Conservation (phyloP, 2,797 vertebrate genomes). For the Prionace glauca region DNA sequence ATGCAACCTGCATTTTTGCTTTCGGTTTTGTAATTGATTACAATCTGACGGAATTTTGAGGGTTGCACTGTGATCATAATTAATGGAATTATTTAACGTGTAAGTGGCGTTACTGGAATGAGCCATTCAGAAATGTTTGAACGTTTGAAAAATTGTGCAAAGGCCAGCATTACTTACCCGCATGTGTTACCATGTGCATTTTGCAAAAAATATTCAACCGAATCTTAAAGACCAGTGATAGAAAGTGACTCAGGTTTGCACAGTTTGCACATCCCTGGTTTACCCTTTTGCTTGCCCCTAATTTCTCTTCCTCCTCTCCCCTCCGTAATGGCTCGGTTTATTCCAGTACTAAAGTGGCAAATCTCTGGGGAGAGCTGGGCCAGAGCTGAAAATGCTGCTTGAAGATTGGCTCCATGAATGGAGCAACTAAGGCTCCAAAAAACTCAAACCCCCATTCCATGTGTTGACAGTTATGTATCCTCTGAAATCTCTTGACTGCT, state of each 20-base stretch:
- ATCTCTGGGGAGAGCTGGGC: not conserved
- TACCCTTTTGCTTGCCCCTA: not conserved
- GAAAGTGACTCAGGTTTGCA: not conserved
- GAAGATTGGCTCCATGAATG: not conserved
- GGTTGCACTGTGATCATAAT: no score
- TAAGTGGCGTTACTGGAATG: not conserved
- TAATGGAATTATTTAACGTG: not conserved
- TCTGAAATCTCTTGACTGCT: not conserved
- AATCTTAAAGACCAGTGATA: not conserved
- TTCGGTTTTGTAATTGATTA: not conserved
- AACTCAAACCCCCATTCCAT: not conserved
- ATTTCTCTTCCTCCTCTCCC: not conserved
- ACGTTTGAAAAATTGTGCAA: not conserved
- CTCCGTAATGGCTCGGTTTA: not conserved
- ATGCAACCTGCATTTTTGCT: not conserved
- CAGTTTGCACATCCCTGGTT: not conserved
- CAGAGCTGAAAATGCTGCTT: not conserved
- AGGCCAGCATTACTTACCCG: not conserved
- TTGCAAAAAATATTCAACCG: not conserved
- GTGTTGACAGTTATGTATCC: not conserved
- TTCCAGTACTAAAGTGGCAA: not conserved
- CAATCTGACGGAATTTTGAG: not conserved
- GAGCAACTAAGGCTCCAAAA: not conserved
- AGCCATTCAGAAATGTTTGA: not conserved
- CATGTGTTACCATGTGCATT: not conserved